Evolutionary conservation across 1,140 invertebrate species (phyloP).

Genomic region (Caenorhabditis brenneri): DNA sequence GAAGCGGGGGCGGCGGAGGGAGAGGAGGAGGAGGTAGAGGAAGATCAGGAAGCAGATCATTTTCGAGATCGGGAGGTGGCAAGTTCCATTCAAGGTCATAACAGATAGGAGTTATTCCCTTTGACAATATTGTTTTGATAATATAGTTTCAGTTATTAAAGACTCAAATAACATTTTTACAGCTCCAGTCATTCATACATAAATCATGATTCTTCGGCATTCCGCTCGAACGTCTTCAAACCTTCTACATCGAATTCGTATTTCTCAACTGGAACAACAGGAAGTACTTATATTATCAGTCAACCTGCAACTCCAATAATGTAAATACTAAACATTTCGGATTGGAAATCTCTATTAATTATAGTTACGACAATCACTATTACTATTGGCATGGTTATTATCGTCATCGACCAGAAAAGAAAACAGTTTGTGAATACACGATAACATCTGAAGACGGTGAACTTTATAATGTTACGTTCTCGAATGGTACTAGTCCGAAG

Average conservation of each 20-base stretch:
- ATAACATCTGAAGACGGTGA: background rate
- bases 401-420: background rate
- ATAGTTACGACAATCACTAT: background rate
- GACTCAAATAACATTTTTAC: no score
- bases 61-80: background rate
- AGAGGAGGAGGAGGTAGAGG: no score
- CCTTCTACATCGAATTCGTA: background rate
- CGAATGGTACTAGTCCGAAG: background rate
- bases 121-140: no score
- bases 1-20: no score
- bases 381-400: background rate
- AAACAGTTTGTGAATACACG: background rate
- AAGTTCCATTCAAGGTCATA: background rate
- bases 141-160: no score
- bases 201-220: background rate
- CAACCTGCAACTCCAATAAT: background rate
- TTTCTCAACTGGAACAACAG: background rate
- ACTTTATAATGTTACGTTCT: background rate
- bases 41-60: background rate
- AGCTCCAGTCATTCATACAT: background rate
- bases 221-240: background rate
- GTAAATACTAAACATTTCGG: background rate
- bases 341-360: background rate
- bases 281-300: background rate
- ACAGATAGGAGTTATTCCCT: no score